Evolutionary conservation across 2,888 invertebrate genomes (phyloP), one percentile per base, ranked within the genome.

Genomic region (Lumbricus terrestris): DNA sequence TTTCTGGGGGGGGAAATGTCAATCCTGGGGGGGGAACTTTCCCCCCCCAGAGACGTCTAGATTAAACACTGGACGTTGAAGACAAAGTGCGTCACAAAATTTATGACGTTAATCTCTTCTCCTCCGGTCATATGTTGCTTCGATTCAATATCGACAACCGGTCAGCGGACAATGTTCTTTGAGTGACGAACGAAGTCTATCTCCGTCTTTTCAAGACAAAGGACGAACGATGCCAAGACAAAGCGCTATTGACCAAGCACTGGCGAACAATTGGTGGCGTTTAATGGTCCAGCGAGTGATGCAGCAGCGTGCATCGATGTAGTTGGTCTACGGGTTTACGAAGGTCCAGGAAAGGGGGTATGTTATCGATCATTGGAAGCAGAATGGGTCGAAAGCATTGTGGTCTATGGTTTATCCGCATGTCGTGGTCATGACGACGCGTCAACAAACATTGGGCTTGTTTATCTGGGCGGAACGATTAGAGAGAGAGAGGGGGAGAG

Each of bases 31-130:
- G n/a, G n/a, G n/a, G n/a, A n/a, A n/a, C n/a, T n/a, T n/a, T n/a
- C n/a, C n/a, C n/a, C n/a, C n/a, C n/a, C n/a, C n/a, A n/a, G n/a
- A n/a, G n/a, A n/a, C n/a, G n/a, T n/a, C n/a, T n/a, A n/a, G n/a
- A n/a, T n/a, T n/a, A n/a, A n/a, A n/a, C n/a, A n/a, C n/a, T n/a
- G n/a, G n/a, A n/a, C 69, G 29, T n/a, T n/a, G 0, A 69, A n/a
- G 69, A 69, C 69, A 69, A 69, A 69, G 69, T 69, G n/a, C 69
- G 69, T 69, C 69, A 69, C n/a, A 69, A n/a, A n/a, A n/a, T n/a
- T n/a, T n/a, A 69, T 69, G 69, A 69, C 69, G 69, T 69, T 8
- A 69, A 69, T 69, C 69, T 29, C 0, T 69, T 69, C 29, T 47
- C 1, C 6, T 47, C 23, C 1, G 47, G 4, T 23, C 47, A n/a